Conservation (phyloP, 2,888 invertebrate species). For the Caenorhabditis wallacei region DNA sequence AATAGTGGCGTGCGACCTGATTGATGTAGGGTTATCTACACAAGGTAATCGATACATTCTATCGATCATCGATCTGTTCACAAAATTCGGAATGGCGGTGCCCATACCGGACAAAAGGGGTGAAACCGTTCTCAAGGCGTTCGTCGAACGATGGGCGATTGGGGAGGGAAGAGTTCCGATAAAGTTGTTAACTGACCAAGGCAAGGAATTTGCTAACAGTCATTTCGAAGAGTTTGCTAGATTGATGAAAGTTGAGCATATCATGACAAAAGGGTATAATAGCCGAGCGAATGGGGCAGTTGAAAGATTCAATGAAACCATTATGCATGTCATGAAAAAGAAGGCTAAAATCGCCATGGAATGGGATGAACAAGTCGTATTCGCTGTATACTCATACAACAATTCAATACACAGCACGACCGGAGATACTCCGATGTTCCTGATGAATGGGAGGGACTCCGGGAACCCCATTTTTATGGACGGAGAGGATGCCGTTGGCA, state of each 20-base stretch:
- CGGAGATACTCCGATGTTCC: not conserved
- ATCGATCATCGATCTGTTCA: no score
- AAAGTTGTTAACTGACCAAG: no score
- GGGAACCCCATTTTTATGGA: no score
- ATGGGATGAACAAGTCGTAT: constrained; percentile 58
- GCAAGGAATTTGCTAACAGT: no score
- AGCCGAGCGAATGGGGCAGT: constrained; percentile 60
- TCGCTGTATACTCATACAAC: constrained; percentile 34
- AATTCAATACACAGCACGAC: not conserved
- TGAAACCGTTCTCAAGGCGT: no score
- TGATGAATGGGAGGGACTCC: constrained; percentile 11
- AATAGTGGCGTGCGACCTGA: no score
- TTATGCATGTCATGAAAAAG: constrained; percentile 51
- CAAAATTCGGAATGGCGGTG: no score
- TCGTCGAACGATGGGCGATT: no score
- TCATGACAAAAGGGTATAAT: constrained; percentile 59
- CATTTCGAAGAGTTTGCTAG: no score
- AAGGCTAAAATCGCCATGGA: constrained; percentile 5
- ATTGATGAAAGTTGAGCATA: constrained; percentile 9
- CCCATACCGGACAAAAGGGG: no score
- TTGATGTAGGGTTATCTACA: not conserved
- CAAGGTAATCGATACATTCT: not conserved
- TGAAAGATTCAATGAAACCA: constrained; percentile 59
- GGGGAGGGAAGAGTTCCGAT: not conserved
- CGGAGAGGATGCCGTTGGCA: constrained; percentile 3